These are phyloP conservation scores for Leucophenga montana DNA, from an alignment of 2,888 invertebrate species.

Conservation along the genomic window DNA sequence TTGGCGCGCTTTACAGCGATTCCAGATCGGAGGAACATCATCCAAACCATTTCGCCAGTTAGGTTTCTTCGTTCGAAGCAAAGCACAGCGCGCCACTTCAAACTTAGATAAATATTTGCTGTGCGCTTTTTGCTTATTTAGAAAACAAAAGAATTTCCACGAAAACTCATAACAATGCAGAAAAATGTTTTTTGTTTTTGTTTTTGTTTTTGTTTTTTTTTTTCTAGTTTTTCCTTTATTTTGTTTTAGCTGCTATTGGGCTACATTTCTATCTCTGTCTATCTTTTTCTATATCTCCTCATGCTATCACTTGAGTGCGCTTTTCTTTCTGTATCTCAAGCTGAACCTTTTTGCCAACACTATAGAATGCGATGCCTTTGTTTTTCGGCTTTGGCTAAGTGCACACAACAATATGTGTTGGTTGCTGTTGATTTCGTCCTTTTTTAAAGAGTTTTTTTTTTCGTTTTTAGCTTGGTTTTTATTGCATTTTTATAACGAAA, in stretches of 20 bases:
- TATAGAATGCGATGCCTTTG: conserved; percentile 10
- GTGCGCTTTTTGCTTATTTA: conserved; percentile 20
- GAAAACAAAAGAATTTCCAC: conserved; percentile 24
- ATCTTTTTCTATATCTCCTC: not conserved
- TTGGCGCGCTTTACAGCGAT: conserved; percentile 12
- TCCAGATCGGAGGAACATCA: not conserved
- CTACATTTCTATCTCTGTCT: too few species aligned
- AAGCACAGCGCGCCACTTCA: conserved; percentile 16
- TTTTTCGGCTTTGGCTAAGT: conserved; percentile 19
- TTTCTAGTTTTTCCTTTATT: too few species aligned
- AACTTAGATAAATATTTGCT: conserved; percentile 26
- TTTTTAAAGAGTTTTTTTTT: conserved; percentile 7
- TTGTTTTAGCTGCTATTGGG: too few species aligned
- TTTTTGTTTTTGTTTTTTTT: too few species aligned
- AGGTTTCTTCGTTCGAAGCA: too few species aligned
- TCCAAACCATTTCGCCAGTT: not conserved
- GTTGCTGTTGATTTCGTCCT: not conserved
- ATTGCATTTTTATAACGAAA: conserved; percentile 29
- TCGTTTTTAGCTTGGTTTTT: conserved; percentile 12
- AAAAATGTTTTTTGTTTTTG: conserved; percentile 15
- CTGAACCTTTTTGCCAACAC: not conserved
- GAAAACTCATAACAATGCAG: conserved; percentile 28
- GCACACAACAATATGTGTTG: conserved; percentile 15
- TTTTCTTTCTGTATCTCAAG: not conserved
- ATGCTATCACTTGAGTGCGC: not conserved